Base-by-base conservation (phyloP, 2,113 vertebrate genomes). In the Oriolus oriolus region DNA sequence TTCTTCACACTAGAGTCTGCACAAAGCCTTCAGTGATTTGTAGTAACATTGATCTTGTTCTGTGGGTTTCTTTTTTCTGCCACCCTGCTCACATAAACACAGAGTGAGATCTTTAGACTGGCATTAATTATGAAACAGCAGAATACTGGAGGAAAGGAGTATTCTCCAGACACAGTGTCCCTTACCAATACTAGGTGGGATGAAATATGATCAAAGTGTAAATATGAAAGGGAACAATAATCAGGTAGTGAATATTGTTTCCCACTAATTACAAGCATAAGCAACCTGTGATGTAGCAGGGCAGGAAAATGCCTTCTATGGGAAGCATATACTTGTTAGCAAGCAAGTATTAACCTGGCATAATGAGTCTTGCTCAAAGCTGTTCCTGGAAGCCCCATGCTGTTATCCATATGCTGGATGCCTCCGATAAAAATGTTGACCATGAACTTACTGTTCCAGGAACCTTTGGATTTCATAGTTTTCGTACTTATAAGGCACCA, bases 401-500 rank as follows among this genome's bases (percentile, higher is more conserved):
- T 97, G 94, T 80, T 85, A 78, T 21, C 87, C 91, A 69, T 95
- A 92, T 97, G 95, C 69, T 95, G 79, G 42, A 70, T 94, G 68
- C 42, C 21, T 77, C 87, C 22, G 1, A 49, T 88, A 84, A 84
- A 71, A 86, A 31, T 35, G n/a, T n/a, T 85, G 73, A 61, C 39
- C 84, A 79, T 16, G 24, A 93, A 81, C 50, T 66, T 73, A 92
- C 21, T 87, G 75, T 84, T 94, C 53, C 70, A 93, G 79, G 49
- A 77, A 68, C 39, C 41, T 85, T 66, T 14, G 41, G 33, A 84
- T 85, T 94, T 87, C 63, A 54, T 21, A 31, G 22, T 74, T 82
- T 89, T 75, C 68, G 80, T 45, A 69, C 21, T 44, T 65, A 7
- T 47, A 80, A 88, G 52, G 33, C 52, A 87, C 9, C 19, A 69